A percentile compares a stretch with the other conserved stretches of the same genome.
Evolutionary conservation across 1,140 invertebrate species (phyloP).

Genomic region (Bilobella aurantiaca): DNA sequence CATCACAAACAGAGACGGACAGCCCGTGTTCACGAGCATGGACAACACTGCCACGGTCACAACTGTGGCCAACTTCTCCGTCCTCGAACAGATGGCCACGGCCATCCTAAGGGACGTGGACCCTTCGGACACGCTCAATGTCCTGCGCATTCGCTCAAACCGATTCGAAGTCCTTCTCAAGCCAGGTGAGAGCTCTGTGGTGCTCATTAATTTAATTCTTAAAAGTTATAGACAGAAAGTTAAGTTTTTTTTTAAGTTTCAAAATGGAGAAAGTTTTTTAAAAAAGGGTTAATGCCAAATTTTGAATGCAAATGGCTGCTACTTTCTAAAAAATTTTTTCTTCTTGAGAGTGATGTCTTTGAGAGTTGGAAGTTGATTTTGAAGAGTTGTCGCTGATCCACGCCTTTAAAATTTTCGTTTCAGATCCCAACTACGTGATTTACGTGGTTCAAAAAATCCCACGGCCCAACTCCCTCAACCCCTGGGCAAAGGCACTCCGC

Average conservation of each 20-base stretch:
- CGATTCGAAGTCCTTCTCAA: background rate
- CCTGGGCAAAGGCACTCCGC: too few species aligned
- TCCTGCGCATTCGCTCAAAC: background rate
- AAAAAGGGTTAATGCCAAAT: too few species aligned
- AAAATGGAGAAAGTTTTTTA: too few species aligned
- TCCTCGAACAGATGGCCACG: background rate
- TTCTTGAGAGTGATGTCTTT: too few species aligned
- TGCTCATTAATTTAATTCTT: background rate
- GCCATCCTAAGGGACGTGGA: background rate
- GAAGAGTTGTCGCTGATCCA: too few species aligned
- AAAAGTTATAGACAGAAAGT: too few species aligned
- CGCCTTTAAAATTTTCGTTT: background rate
- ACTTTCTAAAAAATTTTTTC: too few species aligned
- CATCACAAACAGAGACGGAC: background rate
- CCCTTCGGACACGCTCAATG: background rate
- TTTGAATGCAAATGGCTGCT: too few species aligned
- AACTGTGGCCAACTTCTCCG: background rate
- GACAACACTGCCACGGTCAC: slow-evolving; percentile 1
- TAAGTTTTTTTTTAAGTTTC: too few species aligned
- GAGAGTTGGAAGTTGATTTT: too few species aligned
- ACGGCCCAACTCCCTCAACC: background rate
- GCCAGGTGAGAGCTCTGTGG: background rate
- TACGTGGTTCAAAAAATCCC: background rate
- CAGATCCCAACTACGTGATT: background rate
- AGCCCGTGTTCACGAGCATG: background rate